Evolutionary conservation across 2,888 invertebrate species (phyloP), one percentile per base, ranked within the genome.

Genomic region (Epiblema foenella): DNA sequence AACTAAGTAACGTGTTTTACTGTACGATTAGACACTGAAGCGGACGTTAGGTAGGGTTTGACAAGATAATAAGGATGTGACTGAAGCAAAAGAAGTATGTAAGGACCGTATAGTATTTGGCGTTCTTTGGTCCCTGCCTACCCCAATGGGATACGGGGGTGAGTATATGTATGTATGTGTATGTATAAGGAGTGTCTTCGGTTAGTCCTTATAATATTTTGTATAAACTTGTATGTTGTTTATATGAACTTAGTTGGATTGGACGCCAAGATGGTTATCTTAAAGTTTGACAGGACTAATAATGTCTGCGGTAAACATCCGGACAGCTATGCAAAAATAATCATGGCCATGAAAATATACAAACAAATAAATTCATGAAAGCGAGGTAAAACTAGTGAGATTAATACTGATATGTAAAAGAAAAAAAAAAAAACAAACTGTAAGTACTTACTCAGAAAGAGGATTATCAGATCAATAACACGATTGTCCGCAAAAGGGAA

Each of bases 1-100:
- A 81, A 80, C 86, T 89, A 24, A 56, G 68, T 58, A 89, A 89
- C 87, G 86, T 82, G 79, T 79, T 79, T 82, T 79, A 63, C 59
- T n/a, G n/a, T n/a, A n/a, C n/a, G n/a, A n/a, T n/a, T 52, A 52
- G 39, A 57, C 54, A 46, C 29, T 42, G 33, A 62, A 58, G 24
- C 54, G 11, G 39, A 33, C 20, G 56, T 62, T 39, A 9, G n/a
- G n/a, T 9, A 56, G 4, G 29, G n/a, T n/a, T 39, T 39, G 52
- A 59, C 52, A 17, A 24, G 20, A 20, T 49, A 62, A 39, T 54
- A 33, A 62, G n/a, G n/a, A n/a, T n/a, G n/a, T n/a, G n/a, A n/a
- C n/a, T n/a, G n/a, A n/a, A n/a, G n/a, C n/a, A n/a, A n/a, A n/a
- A n/a, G n/a, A n/a, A n/a, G n/a, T n/a, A n/a, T n/a, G n/a, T n/a